Evolutionary conservation across 2,888 invertebrate genomes (phyloP).

Genomic region (Amphipyra tragopoginis): DNA sequence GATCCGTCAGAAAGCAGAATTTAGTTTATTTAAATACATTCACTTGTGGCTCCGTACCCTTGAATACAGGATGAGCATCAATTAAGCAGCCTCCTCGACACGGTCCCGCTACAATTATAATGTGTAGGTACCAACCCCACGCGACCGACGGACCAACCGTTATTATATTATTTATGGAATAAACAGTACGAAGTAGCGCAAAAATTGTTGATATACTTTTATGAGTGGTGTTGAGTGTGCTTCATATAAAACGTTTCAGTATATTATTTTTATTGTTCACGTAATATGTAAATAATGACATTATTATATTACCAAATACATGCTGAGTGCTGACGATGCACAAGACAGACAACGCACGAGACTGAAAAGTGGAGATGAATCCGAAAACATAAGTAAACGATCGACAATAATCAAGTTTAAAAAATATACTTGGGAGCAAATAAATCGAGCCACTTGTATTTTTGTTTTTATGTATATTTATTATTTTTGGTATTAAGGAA

Average conservation of each 20-base stretch:
- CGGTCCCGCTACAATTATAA: conserved; percentile 59
- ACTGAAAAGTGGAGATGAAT: neutral
- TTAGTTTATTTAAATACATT: conserved; percentile 69
- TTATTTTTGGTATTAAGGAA: too few relatives aligned
- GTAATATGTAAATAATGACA: conserved; percentile 5
- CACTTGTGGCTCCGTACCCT: conserved; percentile 77
- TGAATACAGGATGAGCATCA: conserved; percentile 82
- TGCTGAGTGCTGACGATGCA: neutral
- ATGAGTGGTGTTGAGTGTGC: conserved; percentile 19
- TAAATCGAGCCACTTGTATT: too few relatives aligned
- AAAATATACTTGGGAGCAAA: too few relatives aligned
- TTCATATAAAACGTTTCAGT: conserved; percentile 19
- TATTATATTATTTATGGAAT: conserved; percentile 58
- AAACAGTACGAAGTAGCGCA: conserved; percentile 41
- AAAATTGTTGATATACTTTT: conserved; percentile 31
- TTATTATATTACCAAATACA: neutral
- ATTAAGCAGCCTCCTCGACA: conserved; percentile 75
- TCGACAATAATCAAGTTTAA: too few relatives aligned
- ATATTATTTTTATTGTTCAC: conserved; percentile 1
- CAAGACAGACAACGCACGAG: neutral
- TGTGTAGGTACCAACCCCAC: conserved; percentile 42
- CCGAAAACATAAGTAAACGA: too few relatives aligned
- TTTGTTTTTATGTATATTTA: too few relatives aligned
- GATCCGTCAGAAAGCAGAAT: conserved; percentile 44
- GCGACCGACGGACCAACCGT: conserved; percentile 40